Evolutionary conservation across 2,113 vertebrate genomes (phyloP).

Genomic region (Pelvicachromis taeniatus): DNA sequence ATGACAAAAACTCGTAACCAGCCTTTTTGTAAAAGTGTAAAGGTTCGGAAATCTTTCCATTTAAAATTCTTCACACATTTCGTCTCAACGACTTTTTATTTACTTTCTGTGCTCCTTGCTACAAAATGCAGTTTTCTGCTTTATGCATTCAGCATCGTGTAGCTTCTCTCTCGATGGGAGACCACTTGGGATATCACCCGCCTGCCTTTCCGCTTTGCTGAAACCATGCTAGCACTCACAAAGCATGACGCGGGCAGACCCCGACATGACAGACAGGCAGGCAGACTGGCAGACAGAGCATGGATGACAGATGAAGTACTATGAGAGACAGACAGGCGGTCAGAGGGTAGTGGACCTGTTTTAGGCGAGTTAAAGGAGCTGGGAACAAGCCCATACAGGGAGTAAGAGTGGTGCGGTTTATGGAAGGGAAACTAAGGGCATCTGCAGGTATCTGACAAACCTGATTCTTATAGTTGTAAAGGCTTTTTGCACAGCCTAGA

Average conservation of each 20-base stretch:
- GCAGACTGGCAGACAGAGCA: conserved; percentile 3
- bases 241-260: conserved; percentile 25
- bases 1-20: not conserved
- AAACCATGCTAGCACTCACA: conserved; percentile 9
- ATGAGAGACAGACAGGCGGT: conserved; percentile 29
- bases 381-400: conserved; percentile 3
- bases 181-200: not conserved
- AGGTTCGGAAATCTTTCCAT: not conserved
- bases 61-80: not conserved
- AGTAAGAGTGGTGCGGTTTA: not conserved
- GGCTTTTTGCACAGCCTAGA: not conserved
- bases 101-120: not conserved
- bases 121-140: not conserved
- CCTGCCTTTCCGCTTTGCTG: not conserved
- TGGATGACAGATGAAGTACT: conserved; percentile 27
- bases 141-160: not conserved
- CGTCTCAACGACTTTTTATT: not conserved
- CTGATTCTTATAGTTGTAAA: not conserved
- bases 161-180: not conserved
- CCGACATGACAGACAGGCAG: conserved; percentile 36
- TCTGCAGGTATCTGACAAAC: not conserved
- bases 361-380: conserved; percentile 1
- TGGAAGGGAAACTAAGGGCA: not conserved
- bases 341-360: conserved; percentile 12
- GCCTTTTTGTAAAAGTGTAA: not conserved